Evolutionary conservation across 2,113 vertebrate genomes (phyloP).

Genomic region (Montifringilla adamsi): DNA sequence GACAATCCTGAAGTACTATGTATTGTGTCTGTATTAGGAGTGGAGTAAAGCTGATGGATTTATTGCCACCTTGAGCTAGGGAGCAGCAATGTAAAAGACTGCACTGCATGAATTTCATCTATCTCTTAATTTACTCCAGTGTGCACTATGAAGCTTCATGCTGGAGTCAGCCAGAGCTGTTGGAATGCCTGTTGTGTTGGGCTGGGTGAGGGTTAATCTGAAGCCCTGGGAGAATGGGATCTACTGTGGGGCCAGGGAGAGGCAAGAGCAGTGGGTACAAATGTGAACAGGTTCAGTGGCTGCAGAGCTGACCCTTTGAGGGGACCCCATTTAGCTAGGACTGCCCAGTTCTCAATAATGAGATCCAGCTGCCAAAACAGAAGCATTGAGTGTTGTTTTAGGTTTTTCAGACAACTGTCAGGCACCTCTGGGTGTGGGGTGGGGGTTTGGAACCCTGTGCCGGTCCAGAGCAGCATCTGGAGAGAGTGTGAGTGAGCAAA

Average conservation of each 20-base stretch:
- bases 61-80: neutral
- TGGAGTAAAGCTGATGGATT: neutral
- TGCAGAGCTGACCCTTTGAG: neutral
- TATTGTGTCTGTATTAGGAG: neutral
- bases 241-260: neutral
- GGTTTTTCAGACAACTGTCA: neutral
- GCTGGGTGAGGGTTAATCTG: neutral
- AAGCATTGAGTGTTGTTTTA: neutral
- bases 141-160: neutral
- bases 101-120: neutral
- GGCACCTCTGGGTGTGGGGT: fast-evolving
- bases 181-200: neutral
- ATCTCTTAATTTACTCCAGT: neutral
- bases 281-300: neutral
- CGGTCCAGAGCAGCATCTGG: neutral
- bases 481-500: neutral
- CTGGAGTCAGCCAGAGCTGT: neutral
- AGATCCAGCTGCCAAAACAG: neutral
- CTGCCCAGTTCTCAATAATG: neutral
- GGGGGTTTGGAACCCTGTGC: neutral
- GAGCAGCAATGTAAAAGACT: neutral
- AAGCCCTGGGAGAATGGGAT: neutral
- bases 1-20: neutral
- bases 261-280: neutral
- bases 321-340: neutral